Conservation (phyloP, 2,797 vertebrate genomes). For the Leptatherina wallacei region DNA sequence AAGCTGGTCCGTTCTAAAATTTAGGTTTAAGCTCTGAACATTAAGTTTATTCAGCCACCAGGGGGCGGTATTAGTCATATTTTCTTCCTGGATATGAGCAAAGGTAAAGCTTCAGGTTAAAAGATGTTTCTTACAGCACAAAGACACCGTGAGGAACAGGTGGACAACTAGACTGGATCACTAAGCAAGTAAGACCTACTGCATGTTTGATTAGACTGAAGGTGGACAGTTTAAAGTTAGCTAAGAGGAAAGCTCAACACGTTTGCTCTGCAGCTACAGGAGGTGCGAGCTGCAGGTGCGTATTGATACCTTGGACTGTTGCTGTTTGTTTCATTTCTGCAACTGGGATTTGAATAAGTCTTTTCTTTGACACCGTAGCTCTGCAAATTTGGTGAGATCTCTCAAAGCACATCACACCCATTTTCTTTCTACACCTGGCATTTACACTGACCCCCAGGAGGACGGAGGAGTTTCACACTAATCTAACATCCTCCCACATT, state of each 20-base stretch:
- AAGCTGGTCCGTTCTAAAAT: background rate
- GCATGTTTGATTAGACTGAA: too few relatives aligned
- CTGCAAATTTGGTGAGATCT: background rate
- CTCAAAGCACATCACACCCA: constrained; percentile 12
- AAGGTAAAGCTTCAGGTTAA: background rate
- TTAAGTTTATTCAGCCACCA: background rate
- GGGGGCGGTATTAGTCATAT: background rate
- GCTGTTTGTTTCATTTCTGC: background rate
- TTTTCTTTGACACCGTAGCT: background rate
- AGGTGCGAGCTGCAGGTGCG: background rate
- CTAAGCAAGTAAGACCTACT: background rate
- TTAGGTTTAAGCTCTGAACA: background rate
- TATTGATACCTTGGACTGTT: background rate
- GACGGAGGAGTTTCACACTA: constrained; percentile 52
- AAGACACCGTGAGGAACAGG: too few relatives aligned
- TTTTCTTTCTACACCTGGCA: constrained; percentile 36
- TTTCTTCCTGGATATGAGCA: background rate
- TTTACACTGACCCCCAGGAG: constrained; percentile 10
- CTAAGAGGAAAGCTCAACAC: too few relatives aligned
- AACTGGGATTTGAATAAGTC: background rate
- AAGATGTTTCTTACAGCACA: background rate
- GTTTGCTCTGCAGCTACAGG: background rate
- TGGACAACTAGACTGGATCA: background rate
- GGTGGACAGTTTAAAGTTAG: too few relatives aligned
- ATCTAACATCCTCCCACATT: constrained; percentile 41